Evolutionary conservation across 2,797 vertebrate species (phyloP).

Genomic region (Cirrhinus molitorella): DNA sequence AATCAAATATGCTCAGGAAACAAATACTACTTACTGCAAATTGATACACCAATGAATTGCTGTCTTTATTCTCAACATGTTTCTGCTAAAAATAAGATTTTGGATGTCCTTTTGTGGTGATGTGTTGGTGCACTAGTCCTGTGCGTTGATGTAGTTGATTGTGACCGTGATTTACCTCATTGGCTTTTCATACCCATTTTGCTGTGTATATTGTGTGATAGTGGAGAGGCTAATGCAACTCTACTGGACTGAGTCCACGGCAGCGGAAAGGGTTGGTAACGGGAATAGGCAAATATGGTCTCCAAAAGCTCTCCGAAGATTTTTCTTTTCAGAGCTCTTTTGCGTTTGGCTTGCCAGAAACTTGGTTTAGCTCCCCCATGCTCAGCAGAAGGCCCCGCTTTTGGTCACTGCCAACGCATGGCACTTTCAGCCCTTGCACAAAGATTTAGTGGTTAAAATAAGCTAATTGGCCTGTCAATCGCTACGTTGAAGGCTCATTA

Average conservation of each 20-base stretch:
- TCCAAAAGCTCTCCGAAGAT: slow-evolving; percentile 40
- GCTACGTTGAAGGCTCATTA: slow-evolving; percentile 27
- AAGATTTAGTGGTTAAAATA: slow-evolving; percentile 70
- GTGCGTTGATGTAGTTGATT: slow-evolving; percentile 83
- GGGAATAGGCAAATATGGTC: background rate
- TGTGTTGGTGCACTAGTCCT: slow-evolving; percentile 83
- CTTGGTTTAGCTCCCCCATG: slow-evolving; percentile 29
- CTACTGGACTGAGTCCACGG: slow-evolving; percentile 44
- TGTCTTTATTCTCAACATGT: slow-evolving; percentile 58
- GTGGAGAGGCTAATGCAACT: slow-evolving; percentile 49
- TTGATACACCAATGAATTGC: slow-evolving; percentile 21
- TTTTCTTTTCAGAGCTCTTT: slow-evolving; percentile 29
- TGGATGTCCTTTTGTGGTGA: slow-evolving; percentile 82
- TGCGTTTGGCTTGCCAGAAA: slow-evolving; percentile 36
- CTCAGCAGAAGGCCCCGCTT: slow-evolving; percentile 26
- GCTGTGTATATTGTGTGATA: slow-evolving; percentile 71
- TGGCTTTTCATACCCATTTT: slow-evolving; percentile 77
- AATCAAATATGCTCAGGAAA: slow-evolving; percentile 40
- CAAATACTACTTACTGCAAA: slow-evolving; percentile 7
- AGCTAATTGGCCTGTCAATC: slow-evolving; percentile 57
- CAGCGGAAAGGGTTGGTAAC: slow-evolving; percentile 62
- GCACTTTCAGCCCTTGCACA: slow-evolving; percentile 47
- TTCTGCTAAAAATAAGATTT: slow-evolving; percentile 71
- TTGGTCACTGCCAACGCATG: slow-evolving; percentile 48
- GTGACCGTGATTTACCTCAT: slow-evolving; percentile 81